These are phyloP conservation scores for Abrostola tripartita DNA, from an alignment of 2,888 invertebrate species.

Conservation along the genomic window DNA sequence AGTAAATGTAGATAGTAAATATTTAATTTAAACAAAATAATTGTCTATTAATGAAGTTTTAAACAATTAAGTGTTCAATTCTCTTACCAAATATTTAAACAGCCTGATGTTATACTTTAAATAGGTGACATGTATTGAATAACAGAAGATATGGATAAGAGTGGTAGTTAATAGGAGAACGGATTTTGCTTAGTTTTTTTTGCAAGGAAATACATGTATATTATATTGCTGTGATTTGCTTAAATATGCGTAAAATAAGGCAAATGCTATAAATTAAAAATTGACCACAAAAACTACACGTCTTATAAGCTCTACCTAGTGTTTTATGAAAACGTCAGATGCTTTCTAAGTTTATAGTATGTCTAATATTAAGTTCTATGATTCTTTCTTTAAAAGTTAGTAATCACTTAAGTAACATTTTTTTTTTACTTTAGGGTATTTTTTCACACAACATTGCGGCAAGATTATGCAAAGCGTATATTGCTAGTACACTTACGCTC, in stretches of 20 bases:
- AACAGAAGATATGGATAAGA: constrained; percentile 21
- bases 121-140: constrained; percentile 37
- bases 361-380: neutral
- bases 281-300: neutral
- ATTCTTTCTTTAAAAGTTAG: too few species aligned
- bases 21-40: constrained; percentile 60
- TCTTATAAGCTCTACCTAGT: neutral
- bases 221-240: constrained; percentile 43
- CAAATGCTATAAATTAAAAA: constrained; percentile 2
- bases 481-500: constrained; percentile 8
- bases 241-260: constrained; percentile 9
- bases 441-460: neutral
- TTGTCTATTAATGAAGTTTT: constrained; percentile 71
- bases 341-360: constrained; percentile 9
- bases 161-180: constrained; percentile 10
- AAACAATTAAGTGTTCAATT: constrained; percentile 71
- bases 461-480: constrained; percentile 7
- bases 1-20: constrained; percentile 67
- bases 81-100: constrained; percentile 55
- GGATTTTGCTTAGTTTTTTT: constrained; percentile 29
- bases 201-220: constrained; percentile 17
- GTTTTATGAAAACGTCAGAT: constrained; percentile 28
- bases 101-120: constrained; percentile 48
- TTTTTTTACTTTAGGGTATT: too few species aligned
- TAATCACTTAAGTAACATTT: too few species aligned